Evolutionary conservation across 2,113 vertebrate species (phyloP), one percentile per base, ranked within the genome.

Genomic region (Lepidothrix coronata): DNA sequence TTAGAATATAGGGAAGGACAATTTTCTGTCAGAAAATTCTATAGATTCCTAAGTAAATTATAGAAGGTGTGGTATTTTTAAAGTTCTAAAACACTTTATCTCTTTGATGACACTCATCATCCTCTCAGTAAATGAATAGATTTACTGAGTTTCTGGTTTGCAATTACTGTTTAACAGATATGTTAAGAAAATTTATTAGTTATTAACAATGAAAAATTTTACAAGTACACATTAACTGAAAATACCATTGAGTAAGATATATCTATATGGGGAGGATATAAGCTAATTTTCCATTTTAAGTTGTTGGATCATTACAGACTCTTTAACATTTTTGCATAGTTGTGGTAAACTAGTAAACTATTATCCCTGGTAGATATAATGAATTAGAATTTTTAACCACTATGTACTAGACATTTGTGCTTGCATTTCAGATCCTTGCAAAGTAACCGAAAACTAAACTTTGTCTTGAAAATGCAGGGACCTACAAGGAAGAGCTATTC

Each of bases 211-310:
- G 7, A 43, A 70, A 74, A 65, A 21, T 15, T 44, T 55, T 5
- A 33, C 28, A 94, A 76, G 76, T 39, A 12, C 8, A 46, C 0
- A 3, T 52, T 57, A 74, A 75, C 16, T 48, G 20, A 52, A 73
- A 91, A 14, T 2, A 19, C 13, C 15, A 15, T 10, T 12, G 8
- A 74, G 65, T 43, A 30, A 9, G 15, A 30, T 54, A n/a, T n/a
- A n/a, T n/a, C n/a, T n/a, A n/a, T n/a, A 23, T 0, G 1, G 8
- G 10, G 12, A 67, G 4, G 13, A 57, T 14, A 6, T 14, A 67
- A 39, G 3, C 28, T 67, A 20, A n/a, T 28, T 55, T 71, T 33
- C 21, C 19, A 43, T 75, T 75, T 66, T 61, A 49, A 75, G 11
- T 55, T 11, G 51, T 55, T 66, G 6, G 8, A 14, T 68, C 41